These are phyloP conservation scores for Frankliniella fusca DNA, from an alignment of 2,888 invertebrate genomes.

Conservation along the genomic window DNA sequence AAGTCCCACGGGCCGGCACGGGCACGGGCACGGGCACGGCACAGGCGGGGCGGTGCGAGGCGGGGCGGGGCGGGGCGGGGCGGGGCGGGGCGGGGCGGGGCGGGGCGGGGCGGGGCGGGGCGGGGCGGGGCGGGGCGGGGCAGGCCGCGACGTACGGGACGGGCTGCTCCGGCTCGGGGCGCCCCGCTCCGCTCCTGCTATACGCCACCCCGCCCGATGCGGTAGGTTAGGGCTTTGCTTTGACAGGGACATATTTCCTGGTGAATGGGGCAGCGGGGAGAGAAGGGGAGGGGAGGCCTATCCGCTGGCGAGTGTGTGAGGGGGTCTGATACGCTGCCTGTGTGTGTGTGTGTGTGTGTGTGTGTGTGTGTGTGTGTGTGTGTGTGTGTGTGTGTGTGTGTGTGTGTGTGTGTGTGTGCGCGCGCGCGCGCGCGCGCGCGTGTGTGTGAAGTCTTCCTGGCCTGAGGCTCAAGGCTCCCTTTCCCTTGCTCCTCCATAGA, in stretches of 20 bases:
- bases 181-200: neutral
- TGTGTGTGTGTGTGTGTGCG: neutral
- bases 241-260: constrained; percentile 13
- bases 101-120: too few relatives aligned
- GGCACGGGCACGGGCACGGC: too few relatives aligned
- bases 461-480: neutral
- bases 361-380: neutral
- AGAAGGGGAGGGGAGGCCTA: neutral
- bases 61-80: too few relatives aligned
- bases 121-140: neutral
- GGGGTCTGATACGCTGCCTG: neutral
- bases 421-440: too few relatives aligned
- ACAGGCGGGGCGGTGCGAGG: neutral
- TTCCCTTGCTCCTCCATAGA: neutral
- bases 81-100: too few relatives aligned
- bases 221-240: constrained; percentile 1
- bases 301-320: neutral
- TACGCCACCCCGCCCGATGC: neutral
- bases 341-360: neutral
- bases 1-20: too few relatives aligned
- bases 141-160: too few relatives aligned
- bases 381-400: neutral
- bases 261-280: neutral
- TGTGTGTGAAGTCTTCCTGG: neutral
- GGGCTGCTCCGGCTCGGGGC: neutral